Base-by-base conservation (phyloP, 2,113 vertebrate genomes). In the Glaucomys volans region DNA sequence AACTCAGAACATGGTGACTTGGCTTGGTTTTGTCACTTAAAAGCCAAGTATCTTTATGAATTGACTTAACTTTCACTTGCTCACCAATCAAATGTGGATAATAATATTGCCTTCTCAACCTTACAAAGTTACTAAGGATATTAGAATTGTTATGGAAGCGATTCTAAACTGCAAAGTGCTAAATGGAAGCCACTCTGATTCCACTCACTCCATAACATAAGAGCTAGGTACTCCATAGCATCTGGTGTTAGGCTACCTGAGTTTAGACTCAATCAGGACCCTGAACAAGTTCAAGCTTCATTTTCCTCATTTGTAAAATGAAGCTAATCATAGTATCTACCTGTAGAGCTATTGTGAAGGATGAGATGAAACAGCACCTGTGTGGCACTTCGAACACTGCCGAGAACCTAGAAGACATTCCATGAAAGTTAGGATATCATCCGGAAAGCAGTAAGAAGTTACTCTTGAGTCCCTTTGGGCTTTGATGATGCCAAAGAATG, bases 51-150 rank as follows among this genome's bases (percentile, higher is more conserved):
- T 87, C 50, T 88, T 90, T 17, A 66, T 52, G 28, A 87, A 57
- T 87, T 84, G 42, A 83, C 11, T 82, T 67, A 77, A 76, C 32
- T 91, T 87, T 93, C n/a, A 42, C 17, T 83, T 71, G 84, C 24
- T 91, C 18, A 90, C 26, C 5, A 75, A 30, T 67, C 32, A 71
- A 64, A 87, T 30, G 16, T 37, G 16, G 26, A 5, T 57, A 67
- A 32, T 35, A 89, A 81, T 50, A 62, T 6, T 52, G 32, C 3
- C 22, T 22, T 11, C 2, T 79, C 54, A 57, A 81, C 67, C 57
- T 95, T 44, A 83, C 52, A 59, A 26, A 76, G 30, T 62, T 87
- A 82, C 74, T 44, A 54, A 91, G 26, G 50, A 26, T 47, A 20
- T 37, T 30, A 92, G 18, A 57, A 90, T 28, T 50, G 42, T 59